These are phyloP conservation scores for Florisuga fusca DNA, from an alignment of 2,797 vertebrate genomes.

Conservation along the genomic window DNA sequence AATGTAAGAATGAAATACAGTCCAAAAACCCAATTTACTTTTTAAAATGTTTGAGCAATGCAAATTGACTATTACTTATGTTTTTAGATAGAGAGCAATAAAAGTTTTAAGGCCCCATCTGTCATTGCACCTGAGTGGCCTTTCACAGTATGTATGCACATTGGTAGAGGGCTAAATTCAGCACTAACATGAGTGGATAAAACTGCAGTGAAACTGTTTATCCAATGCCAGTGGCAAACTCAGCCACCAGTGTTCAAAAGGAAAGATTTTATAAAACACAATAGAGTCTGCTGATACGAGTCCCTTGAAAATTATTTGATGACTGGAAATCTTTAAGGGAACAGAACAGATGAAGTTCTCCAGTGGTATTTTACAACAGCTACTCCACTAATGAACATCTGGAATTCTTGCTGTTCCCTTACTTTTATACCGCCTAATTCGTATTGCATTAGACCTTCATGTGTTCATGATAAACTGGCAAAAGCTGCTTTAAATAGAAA, in stretches of 20 bases:
- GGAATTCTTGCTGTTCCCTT: conserved; percentile 45
- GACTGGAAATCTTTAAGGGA: background rate
- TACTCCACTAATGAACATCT: conserved; percentile 43
- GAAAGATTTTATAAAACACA: conserved; percentile 9
- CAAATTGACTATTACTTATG: conserved; percentile 13
- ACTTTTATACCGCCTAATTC: conserved; percentile 31
- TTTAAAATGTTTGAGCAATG: background rate
- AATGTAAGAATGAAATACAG: background rate
- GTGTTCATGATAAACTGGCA: conserved; percentile 69
- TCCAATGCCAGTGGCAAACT: accelerated
- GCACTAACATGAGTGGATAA: background rate
- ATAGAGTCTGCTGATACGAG: background rate
- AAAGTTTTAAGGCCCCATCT: conserved; percentile 9
- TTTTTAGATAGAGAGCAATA: background rate
- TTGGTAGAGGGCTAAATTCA: background rate
- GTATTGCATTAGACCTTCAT: conserved; percentile 64
- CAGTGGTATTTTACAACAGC: conserved; percentile 9
- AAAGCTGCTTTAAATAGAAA: conserved; percentile 72
- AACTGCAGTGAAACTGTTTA: background rate
- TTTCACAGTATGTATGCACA: accelerated
- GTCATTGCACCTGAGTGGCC: conserved; percentile 31
- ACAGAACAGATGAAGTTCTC: conserved; percentile 17
- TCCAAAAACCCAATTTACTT: background rate
- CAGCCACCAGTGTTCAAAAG: background rate
- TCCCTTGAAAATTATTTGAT: conserved; percentile 37